phyloP scores from a whole-genome alignment of 2,888 invertebrate species.

The Eupithecia centaureata region DNA sequence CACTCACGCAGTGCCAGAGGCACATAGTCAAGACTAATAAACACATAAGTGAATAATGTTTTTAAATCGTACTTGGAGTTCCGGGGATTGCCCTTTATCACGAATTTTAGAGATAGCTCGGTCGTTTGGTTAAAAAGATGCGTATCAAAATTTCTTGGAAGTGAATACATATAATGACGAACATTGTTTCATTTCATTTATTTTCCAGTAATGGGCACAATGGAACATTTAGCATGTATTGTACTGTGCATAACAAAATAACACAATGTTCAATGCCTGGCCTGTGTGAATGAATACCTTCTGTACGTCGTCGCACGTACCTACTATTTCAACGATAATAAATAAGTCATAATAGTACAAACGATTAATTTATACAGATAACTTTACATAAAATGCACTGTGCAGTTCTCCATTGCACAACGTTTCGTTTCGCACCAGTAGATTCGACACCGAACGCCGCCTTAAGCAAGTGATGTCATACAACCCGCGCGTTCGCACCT shows the following conservation, averaged over 20 bases:
- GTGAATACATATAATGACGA: too few species aligned
- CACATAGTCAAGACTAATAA: background rate
- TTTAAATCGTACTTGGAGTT: background rate
- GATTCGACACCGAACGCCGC: slow-evolving; percentile 43
- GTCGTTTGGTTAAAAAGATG: background rate
- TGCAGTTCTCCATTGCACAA: slow-evolving; percentile 47
- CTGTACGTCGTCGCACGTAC: too few species aligned
- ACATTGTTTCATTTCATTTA: too few species aligned
- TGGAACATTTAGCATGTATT: background rate
- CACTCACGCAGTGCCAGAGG: background rate
- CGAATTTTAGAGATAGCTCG: background rate
- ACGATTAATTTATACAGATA: background rate
- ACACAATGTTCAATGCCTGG: too few species aligned
- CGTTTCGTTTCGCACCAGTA: slow-evolving; percentile 25
- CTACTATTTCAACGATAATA: too few species aligned
- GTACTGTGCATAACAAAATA: background rate
- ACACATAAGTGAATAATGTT: background rate
- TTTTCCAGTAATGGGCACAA: too few species aligned
- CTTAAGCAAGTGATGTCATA: slow-evolving; percentile 70
- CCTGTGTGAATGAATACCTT: too few species aligned
- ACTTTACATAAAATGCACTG: background rate
- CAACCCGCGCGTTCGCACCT: slow-evolving; percentile 34
- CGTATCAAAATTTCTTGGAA: background rate
- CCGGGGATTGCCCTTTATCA: background rate
- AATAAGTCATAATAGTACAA: too few species aligned